These are phyloP conservation scores for Eurystomus gularis DNA, from an alignment of 2,113 vertebrate genomes.

Conservation along the genomic window DNA sequence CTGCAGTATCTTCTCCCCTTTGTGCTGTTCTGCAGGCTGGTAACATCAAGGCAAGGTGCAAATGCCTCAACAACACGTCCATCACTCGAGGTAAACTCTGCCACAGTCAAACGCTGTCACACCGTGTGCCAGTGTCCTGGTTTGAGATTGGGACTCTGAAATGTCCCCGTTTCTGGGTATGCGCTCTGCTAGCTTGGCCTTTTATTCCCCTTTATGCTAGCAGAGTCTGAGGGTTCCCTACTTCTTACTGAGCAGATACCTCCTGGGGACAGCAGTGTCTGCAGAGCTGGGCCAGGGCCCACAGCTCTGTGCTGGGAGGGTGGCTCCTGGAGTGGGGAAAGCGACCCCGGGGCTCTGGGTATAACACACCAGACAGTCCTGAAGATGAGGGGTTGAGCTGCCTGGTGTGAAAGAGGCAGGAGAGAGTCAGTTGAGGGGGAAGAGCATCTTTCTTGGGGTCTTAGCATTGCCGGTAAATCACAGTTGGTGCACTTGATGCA, in stretches of 20 bases:
- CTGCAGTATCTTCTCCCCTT: neutral
- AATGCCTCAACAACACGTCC: accelerated
- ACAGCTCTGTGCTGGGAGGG: neutral
- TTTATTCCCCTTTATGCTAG: accelerated
- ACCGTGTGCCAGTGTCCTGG: accelerated
- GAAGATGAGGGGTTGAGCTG: neutral
- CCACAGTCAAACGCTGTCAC: accelerated
- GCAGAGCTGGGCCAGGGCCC: neutral
- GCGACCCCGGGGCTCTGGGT: neutral
- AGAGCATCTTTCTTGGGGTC: constrained; percentile 21
- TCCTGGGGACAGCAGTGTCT: neutral
- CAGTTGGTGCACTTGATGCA: constrained; percentile 13
- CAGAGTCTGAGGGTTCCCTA: neutral
- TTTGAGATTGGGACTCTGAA: neutral
- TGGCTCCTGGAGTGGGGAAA: neutral
- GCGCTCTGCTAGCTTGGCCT: neutral
- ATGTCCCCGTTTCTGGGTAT: accelerated
- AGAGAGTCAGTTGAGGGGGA: neutral
- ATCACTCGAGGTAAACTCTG: neutral
- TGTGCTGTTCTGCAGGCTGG: neutral
- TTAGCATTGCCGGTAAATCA: neutral
- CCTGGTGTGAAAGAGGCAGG: neutral
- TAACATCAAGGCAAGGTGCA: accelerated
- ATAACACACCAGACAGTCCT: neutral
- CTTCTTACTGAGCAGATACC: neutral